phyloP scores from a whole-genome alignment of 2,113 vertebrate genomes.

The Arothron firmamentum region DNA sequence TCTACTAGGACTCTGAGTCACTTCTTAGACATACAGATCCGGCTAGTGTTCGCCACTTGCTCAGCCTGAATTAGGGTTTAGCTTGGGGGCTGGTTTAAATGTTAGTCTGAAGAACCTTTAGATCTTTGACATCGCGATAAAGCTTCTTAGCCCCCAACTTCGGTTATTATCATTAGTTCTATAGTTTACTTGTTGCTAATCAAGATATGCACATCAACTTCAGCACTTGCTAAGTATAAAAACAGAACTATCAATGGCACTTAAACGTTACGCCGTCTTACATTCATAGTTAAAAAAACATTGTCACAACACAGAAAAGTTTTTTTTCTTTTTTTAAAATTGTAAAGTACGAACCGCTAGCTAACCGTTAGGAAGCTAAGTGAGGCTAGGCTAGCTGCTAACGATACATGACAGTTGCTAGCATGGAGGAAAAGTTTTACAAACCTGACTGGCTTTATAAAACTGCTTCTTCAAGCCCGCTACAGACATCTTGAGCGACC shows the following conservation, averaged over 20 bases:
- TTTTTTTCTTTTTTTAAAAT: too few species aligned
- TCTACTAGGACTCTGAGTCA: background rate
- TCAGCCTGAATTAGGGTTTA: background rate
- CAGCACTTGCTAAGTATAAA: background rate
- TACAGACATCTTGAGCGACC: conserved; percentile 84
- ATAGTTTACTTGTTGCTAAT: background rate
- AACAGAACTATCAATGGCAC: background rate
- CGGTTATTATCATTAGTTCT: background rate
- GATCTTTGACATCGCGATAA: background rate
- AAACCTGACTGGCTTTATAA: conserved; percentile 97
- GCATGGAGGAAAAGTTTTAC: conserved; percentile 60
- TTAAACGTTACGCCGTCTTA: background rate
- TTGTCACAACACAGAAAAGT: background rate
- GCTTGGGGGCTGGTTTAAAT: too few species aligned
- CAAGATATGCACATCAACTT: background rate
- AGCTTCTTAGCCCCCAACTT: background rate
- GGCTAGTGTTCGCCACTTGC: conserved; percentile 16
- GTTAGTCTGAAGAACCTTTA: background rate
- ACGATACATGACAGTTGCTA: conserved; percentile 45
- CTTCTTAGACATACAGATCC: background rate
- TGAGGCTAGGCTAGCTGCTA: conserved; percentile 56
- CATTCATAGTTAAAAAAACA: background rate
- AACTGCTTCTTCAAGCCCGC: conserved; percentile 97
- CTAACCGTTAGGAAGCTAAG: conserved; percentile 44
- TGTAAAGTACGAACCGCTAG: conserved; percentile 31